Base-by-base conservation (phyloP, 2,113 vertebrate species). In the Montifringilla adamsi region DNA sequence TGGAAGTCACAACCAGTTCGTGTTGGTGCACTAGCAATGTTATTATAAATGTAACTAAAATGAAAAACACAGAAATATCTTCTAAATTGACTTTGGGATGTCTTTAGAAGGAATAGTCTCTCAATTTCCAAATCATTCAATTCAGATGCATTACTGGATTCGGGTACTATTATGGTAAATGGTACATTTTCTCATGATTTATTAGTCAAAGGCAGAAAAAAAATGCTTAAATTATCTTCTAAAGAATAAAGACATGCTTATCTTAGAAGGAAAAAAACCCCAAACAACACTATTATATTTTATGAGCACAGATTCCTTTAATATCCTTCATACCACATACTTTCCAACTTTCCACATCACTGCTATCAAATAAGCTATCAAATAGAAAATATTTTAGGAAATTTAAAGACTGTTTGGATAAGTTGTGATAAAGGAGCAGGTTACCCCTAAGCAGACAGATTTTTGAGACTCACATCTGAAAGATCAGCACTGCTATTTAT, bases 171-270 rank as follows among this genome's bases (percentile, higher is more conserved):
- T 92, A 87, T 69, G 50, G 39, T 56, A 95, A 95, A 81, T 60
- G 4, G 4, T 44, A 66, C 3, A 43, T 92, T 95, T 96, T 92
- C 19, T 83, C 12, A 86, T 89, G 58, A 59, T 84, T 93, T 96
- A 91, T 95, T 94, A 77, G 37, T 50, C 24, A 49, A 82, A 52
- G 9, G 27, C 11, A 85, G 35, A 24, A 76, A 68, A 68, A 77
- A 39, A 53, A 2, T 8, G 7, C 33, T 72, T 73, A 27, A 79
- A 35, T n/a, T 89, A 10, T 81, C 27, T 77, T 91, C 70, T 80
- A 89, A 93, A 96, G 46, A 39, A 93, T 96, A 88, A 95, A 86
- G 58, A 72, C 16, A 43, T 15, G 37, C 7, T 89, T 81, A 59
- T 30, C n/a, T 17, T 37, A 33, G 15, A 81, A 85, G 16, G 8